These are phyloP conservation scores for Campoletis sonorensis DNA, from an alignment of 1,140 invertebrate species.

Conservation along the genomic window DNA sequence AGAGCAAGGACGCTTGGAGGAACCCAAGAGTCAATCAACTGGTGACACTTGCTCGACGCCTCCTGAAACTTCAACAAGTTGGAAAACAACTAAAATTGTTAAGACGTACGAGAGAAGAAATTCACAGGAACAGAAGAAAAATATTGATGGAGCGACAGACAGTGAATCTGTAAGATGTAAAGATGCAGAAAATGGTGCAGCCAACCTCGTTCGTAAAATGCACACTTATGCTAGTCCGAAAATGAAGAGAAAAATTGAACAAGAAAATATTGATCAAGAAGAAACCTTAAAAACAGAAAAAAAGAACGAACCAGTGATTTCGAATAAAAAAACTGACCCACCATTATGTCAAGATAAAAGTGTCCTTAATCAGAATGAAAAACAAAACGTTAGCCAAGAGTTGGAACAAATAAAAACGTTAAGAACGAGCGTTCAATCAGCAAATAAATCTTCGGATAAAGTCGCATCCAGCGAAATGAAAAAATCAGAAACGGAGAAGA, in stretches of 20 bases:
- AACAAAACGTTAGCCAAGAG: background rate
- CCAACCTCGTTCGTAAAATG: background rate
- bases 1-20: background rate
- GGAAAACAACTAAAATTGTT: background rate
- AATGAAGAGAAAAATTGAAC: constrained; percentile 2
- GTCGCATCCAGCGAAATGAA: no score
- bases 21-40: background rate
- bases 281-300: background rate
- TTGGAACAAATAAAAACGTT: no score
- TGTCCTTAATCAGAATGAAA: background rate
- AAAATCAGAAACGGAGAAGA: no score
- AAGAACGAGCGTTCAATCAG: no score
- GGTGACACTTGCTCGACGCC: background rate
- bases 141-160: background rate
- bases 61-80: background rate
- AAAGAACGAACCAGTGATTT: background rate
- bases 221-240: background rate
- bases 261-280: background rate
- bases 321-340: background rate
- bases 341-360: background rate
- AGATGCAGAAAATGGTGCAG: background rate
- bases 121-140: background rate
- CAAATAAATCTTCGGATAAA: no score
- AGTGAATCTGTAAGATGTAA: background rate
- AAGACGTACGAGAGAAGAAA: constrained; percentile 15